phyloP scores from a whole-genome alignment of 2,888 invertebrate genomes.

The Helobdella robusta region DNA sequence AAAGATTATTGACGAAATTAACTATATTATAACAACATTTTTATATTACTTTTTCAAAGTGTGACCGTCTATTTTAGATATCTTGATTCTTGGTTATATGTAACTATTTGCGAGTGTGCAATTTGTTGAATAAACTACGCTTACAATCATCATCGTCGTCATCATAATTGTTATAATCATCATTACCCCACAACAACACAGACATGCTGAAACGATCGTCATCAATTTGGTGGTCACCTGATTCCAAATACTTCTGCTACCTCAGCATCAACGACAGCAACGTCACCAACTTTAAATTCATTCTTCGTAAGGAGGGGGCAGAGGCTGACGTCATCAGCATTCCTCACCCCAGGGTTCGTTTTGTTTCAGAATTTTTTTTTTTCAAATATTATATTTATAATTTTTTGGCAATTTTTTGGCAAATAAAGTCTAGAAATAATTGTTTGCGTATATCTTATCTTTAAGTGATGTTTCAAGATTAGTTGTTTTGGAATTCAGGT shows the following conservation, averaged over 20 bases:
- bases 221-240: conserved; percentile 79
- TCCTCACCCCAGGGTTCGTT: conserved; percentile 43
- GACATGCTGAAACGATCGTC: not conserved
- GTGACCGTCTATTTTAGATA: too few species aligned
- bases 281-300: conserved; percentile 41
- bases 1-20: too few species aligned
- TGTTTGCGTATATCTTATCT: not conserved
- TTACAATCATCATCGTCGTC: too few species aligned
- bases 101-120: too few species aligned
- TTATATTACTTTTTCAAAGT: too few species aligned
- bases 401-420: not conserved
- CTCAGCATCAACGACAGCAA: conserved; percentile 46
- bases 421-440: not conserved
- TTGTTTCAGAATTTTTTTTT: not conserved
- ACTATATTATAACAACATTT: too few species aligned
- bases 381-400: not conserved
- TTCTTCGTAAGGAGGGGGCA: conserved; percentile 38
- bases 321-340: conserved; percentile 37
- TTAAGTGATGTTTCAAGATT: not conserved
- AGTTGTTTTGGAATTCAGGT: conserved; percentile 1
- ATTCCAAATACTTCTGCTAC: conserved; percentile 66
- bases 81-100: too few species aligned
- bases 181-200: not conserved
- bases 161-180: too few species aligned
- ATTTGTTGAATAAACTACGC: too few species aligned